These are phyloP conservation scores for Catocala nupta DNA, from an alignment of 2,888 invertebrate genomes.

Conservation along the genomic window DNA sequence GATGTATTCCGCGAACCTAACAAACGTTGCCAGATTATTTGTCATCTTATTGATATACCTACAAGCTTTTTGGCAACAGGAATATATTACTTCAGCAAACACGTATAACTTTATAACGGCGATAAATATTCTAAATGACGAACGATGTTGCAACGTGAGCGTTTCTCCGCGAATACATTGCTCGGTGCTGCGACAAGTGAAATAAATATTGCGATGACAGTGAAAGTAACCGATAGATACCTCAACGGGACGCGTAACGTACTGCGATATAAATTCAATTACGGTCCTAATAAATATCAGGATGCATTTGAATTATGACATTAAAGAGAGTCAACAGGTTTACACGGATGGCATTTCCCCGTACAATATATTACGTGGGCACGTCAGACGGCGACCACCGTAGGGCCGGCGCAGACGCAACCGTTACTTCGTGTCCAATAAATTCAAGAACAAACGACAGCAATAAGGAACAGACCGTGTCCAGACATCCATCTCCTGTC, in stretches of 20 bases:
- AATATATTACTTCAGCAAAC: constrained; percentile 34
- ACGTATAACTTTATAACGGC: constrained; percentile 20
- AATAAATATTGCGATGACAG: constrained; percentile 52
- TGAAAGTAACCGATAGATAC: constrained; percentile 49
- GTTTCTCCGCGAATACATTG: constrained; percentile 30
- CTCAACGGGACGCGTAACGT: constrained; percentile 37
- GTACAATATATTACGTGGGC: constrained; percentile 68
- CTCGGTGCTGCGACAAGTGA: constrained; percentile 24
- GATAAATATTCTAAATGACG: constrained; percentile 32
- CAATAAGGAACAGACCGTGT: constrained; percentile 74
- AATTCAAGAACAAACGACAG: constrained; percentile 82
- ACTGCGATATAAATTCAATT: constrained; percentile 60
- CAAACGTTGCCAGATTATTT: constrained; percentile 53
- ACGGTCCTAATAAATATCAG: constrained; percentile 57
- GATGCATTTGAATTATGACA: constrained; percentile 66
- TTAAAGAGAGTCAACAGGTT: constrained; percentile 73
- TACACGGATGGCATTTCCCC: constrained; percentile 67
- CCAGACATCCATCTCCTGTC: constrained; percentile 81
- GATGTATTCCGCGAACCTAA: constrained; percentile 54
- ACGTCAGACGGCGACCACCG: constrained; percentile 61
- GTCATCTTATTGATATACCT: constrained; percentile 48
- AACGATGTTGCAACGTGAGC: constrained; percentile 23
- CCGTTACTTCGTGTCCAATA: constrained; percentile 84
- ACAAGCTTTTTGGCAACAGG: constrained; percentile 41
- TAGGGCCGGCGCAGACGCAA: constrained; percentile 63